Percentiles rank a stretch among this genome's conserved stretches.
Conservation (phyloP, 2,888 invertebrate species). For the Theodoxus fluviatilis region DNA sequence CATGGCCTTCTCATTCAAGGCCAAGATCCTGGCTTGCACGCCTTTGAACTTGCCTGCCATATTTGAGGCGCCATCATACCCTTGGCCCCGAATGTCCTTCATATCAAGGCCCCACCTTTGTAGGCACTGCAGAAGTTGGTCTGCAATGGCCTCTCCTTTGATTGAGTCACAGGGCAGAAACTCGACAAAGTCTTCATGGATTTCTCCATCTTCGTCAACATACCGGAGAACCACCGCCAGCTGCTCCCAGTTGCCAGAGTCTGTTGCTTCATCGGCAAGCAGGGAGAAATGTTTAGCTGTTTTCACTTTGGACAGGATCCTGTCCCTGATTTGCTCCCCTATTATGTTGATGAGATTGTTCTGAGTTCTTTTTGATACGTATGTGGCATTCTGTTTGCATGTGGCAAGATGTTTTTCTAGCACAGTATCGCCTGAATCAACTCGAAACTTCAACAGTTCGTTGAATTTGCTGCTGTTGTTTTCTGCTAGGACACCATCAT, state of each 20-base stretch:
- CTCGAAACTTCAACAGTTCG: slow-evolving; percentile 27
- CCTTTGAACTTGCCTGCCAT: slow-evolving; percentile 30
- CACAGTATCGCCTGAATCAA: slow-evolving; percentile 27
- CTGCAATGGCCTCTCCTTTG: slow-evolving; percentile 24
- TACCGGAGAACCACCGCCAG: slow-evolving; percentile 31
- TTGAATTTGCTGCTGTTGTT: slow-evolving; percentile 33
- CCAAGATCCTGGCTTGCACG: slow-evolving; percentile 30
- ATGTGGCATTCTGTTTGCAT: slow-evolving; percentile 20
- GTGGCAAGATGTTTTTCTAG: slow-evolving; percentile 28
- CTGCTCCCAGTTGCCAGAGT: slow-evolving; percentile 32
- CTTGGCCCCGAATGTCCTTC: slow-evolving; percentile 28
- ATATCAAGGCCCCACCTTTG: slow-evolving; percentile 24
- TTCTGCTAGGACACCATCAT: slow-evolving; percentile 8
- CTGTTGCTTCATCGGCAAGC: slow-evolving; percentile 36
- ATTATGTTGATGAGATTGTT: slow-evolving; percentile 32
- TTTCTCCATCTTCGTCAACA: background rate
- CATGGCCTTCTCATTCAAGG: slow-evolving; percentile 25
- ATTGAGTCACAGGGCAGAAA: slow-evolving; percentile 27
- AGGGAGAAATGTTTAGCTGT: slow-evolving; percentile 29
- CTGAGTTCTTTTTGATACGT: slow-evolving; percentile 35
- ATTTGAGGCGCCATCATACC: slow-evolving; percentile 33
- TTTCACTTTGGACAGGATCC: slow-evolving; percentile 25
- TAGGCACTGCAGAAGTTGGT: slow-evolving; percentile 23
- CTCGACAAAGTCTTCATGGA: slow-evolving; percentile 25
- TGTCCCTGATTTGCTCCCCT: slow-evolving; percentile 25